Conservation (phyloP, 2,797 vertebrate species). For the Triplophysa yarkandensis region DNA sequence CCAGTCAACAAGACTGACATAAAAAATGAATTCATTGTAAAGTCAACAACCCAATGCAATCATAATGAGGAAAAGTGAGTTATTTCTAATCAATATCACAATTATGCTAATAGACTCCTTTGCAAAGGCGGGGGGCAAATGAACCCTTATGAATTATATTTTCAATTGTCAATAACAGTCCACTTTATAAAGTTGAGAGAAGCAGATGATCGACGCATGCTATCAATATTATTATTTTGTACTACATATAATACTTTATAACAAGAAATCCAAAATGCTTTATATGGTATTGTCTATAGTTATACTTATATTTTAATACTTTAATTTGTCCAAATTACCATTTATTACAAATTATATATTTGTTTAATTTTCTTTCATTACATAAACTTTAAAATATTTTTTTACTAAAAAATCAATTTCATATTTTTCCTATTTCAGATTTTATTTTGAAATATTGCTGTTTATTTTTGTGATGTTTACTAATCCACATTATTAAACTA, state of each 20-base stretch:
- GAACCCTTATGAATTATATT: conserved; percentile 34
- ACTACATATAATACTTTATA: no score
- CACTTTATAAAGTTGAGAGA: conserved; percentile 31
- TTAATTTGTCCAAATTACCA: not conserved
- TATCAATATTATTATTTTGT: no score
- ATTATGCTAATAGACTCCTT: conserved; percentile 81
- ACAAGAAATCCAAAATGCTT: not conserved
- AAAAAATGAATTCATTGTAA: conserved; percentile 85
- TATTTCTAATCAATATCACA: conserved; percentile 92
- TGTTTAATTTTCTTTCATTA: no score
- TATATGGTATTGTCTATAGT: not conserved
- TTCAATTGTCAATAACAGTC: conserved; percentile 44
- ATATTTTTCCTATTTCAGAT: no score
- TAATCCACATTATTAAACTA: no score
- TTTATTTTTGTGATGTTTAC: no score
- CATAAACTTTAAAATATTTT: no score
- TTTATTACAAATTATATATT: no score
- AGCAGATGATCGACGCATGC: not conserved
- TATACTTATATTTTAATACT: not conserved
- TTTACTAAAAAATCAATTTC: no score
- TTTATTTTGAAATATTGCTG: no score
- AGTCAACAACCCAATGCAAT: conserved; percentile 91
- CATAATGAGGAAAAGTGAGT: conserved; percentile 91
- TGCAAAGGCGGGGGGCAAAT: conserved; percentile 56
- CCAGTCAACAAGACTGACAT: conserved; percentile 86